These are phyloP conservation scores for Brachionus koreanus DNA, from an alignment of 1,140 invertebrate genomes.

Conservation along the genomic window DNA sequence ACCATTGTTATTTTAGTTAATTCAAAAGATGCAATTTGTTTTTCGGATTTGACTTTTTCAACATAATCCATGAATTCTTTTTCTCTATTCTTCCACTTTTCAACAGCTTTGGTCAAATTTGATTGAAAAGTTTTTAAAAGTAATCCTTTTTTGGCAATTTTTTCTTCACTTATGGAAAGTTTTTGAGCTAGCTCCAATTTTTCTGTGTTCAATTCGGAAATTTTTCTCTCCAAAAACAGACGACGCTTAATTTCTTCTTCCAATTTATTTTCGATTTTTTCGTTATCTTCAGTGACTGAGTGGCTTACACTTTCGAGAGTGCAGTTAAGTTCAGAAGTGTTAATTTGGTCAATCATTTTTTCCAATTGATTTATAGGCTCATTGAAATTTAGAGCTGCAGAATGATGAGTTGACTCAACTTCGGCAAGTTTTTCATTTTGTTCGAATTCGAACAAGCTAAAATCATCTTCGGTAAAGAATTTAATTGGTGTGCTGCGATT, in stretches of 20 bases:
- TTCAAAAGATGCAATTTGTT: background rate
- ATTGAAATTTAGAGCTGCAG: background rate
- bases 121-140: constrained; percentile 14
- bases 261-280: background rate
- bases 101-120: background rate
- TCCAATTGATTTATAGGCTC: background rate
- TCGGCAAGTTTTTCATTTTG: background rate
- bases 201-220: background rate
- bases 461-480: background rate
- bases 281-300: background rate
- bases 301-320: background rate
- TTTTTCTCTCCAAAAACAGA: constrained; percentile 28
- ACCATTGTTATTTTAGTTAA: background rate
- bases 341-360: background rate
- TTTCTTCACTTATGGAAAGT: background rate
- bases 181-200: background rate
- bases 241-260: constrained; percentile 11
- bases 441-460: constrained; percentile 1
- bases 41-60: constrained; percentile 2
- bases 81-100: constrained; percentile 29
- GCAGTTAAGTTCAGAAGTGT: background rate
- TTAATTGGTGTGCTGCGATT: constrained; percentile 5
- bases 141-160: background rate
- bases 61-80: background rate
- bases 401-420: background rate